Evolutionary conservation across 1,140 invertebrate genomes (phyloP), one percentile per base, ranked within the genome.

Genomic region (Nasonia vitripennis): DNA sequence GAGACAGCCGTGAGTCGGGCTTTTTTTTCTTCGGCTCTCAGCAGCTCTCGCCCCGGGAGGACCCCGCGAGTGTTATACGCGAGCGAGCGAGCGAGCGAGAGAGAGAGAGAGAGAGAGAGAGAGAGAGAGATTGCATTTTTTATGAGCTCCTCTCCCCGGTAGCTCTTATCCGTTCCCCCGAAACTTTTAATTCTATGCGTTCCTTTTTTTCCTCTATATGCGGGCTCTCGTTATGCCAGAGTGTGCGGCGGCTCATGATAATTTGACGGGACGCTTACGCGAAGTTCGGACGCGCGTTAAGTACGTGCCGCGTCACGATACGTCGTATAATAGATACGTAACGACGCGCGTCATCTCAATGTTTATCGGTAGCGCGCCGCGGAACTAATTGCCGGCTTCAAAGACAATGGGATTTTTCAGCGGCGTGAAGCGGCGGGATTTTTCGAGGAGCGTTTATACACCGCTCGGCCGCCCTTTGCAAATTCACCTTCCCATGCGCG

Each of bases 1-100:
- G 78, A 70, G 78, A 45, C 55, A 70, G 12, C 77, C n/a, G n/a
- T 27, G 74, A 77, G 20, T 20, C 68, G 68, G 4, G 27, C 68
- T n/a, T n/a, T 62, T 62, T 62, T 62, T 62, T 62, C 55, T 62
- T 62, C 11, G 48, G 48, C 14, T 14, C 17, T 62, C 6, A 20
- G 6, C 17, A 37, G 20, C 6, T 62, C 55, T 62, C 55, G 55
- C 55, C 55, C 4, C 20, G 55, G 20, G 17, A 62, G 55, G 55
- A 62, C 55, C 55, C 5, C 17, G 41, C 34, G 34, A 37, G 34
- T 37, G 34, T 37, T 37, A 5, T 37, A 37, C 11, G 41, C 41
- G 41, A 45, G 41, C 10, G 10, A 45, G 41, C 7, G 68, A 27
- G 23, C 0, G 23, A 27, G 23, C 0, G 23, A 27, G 23, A 27